Evolutionary conservation across 2,113 vertebrate genomes (phyloP), one percentile per base, ranked within the genome.

Genomic region (Diadophis punctatus): DNA sequence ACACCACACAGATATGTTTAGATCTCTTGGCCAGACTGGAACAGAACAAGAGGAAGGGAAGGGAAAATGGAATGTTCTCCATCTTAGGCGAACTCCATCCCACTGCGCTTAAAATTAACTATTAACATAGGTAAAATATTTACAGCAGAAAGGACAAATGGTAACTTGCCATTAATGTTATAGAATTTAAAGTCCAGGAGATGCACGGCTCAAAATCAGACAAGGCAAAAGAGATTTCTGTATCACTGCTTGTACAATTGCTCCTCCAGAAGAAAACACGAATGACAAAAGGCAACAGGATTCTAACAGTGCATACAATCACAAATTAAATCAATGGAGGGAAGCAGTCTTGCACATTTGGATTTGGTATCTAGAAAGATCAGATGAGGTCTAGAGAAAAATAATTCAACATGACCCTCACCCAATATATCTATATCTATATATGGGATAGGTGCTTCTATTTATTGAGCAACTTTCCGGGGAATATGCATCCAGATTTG

Each of bases 31-130:
- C 93, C 87, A 90, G 93, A 63, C 39, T 39, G 43, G 16, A 10
- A 58, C 46, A 91, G 74, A 74, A 90, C 93, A 34, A 25, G 86
- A 94, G 46, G 7, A 56, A 90, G 86, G 39, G 91, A 22, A 93
- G 86, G 94, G 93, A 95, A 11, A 30, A 87, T 60, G 60, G 63
- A 94, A 84, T 27, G 84, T 92, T 91, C 46, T 93, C 92, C 30
- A 87, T 89, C 84, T 22, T 86, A 90, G 43, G 68, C 23, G 95
- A 88, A 92, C 27, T 91, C 87, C 63, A 93, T 87, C 91, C 90
- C 56, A 94, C 93, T 27, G 49, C 55, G 90, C 89, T 89, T 87
- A 58, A 94, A 91, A 89, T 90, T 90, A 92, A 91, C 2, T 52
- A 68, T 93, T 30, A n/a, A 68, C 4, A 89, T 94, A 23, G 22